A percentile compares a stretch with the other conserved stretches of the same genome.
Evolutionary conservation across 2,888 invertebrate genomes (phyloP).

Genomic region (Cephus runcator): DNA sequence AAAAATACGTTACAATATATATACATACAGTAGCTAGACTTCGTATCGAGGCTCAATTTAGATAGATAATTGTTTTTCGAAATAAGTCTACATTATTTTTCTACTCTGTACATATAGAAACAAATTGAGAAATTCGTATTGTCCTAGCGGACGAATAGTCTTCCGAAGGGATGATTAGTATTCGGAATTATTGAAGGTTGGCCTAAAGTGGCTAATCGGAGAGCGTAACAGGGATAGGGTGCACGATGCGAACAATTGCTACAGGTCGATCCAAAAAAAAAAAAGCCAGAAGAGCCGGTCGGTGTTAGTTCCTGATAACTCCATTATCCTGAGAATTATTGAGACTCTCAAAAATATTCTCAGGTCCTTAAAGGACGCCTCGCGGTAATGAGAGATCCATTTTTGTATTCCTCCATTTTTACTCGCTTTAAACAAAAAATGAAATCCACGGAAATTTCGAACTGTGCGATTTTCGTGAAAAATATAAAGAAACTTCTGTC

Average conservation of each 20-base stretch:
- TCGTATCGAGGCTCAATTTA: conserved; percentile 61
- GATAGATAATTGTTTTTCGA: conserved; percentile 42
- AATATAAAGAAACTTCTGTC: too few species aligned
- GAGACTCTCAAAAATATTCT: neutral
- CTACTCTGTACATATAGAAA: conserved; percentile 27
- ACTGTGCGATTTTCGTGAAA: neutral
- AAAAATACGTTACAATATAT: too few species aligned
- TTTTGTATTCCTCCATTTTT: neutral
- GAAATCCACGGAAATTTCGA: neutral
- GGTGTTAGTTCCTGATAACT: conserved; percentile 28
- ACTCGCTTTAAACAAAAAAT: neutral
- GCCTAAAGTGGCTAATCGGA: neutral
- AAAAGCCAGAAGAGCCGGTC: conserved; percentile 16
- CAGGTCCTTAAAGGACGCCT: neutral
- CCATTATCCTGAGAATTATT: neutral
- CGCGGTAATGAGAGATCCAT: neutral
- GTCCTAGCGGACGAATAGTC: neutral
- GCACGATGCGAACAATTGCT: neutral
- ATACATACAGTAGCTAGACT: conserved; percentile 19
- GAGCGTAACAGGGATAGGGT: neutral
- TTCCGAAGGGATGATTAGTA: neutral
- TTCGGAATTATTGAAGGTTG: neutral
- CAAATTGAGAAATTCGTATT: neutral
- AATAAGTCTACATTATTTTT: conserved; percentile 26
- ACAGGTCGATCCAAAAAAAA: neutral